Conservation (phyloP, 2,888 invertebrate genomes). For the Tethea ocularis region DNA sequence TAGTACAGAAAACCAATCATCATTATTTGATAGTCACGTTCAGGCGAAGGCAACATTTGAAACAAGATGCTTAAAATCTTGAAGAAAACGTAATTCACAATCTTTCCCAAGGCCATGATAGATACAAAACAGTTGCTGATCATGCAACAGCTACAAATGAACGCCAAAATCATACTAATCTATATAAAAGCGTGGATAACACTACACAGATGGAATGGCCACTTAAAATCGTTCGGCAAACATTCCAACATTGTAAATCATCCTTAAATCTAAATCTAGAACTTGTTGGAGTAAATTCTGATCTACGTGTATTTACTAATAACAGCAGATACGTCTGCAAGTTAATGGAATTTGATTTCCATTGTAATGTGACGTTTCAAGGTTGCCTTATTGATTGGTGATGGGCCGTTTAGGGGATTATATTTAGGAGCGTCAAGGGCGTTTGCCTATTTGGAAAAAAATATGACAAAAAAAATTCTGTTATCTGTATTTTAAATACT, state of each 20-base stretch:
- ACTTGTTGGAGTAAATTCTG: neutral
- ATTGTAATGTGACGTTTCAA: neutral
- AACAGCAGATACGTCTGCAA: neutral
- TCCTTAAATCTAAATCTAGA: constrained; percentile 2
- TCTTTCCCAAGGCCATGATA: neutral
- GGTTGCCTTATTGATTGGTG: constrained; percentile 1
- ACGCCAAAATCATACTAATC: neutral
- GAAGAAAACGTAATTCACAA: neutral
- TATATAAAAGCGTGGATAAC: neutral
- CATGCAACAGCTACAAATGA: neutral
- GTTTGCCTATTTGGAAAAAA: neutral
- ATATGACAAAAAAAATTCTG: neutral
- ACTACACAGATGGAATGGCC: constrained; percentile 3
- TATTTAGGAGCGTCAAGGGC: constrained; percentile 2
- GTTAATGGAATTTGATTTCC: neutral
- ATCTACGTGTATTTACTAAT: neutral
- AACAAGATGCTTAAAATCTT: neutral
- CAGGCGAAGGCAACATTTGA: neutral
- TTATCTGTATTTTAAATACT: neutral
- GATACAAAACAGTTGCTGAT: neutral
- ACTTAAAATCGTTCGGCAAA: neutral
- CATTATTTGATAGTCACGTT: too few relatives aligned
- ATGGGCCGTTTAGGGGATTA: neutral
- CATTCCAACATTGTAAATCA: constrained; percentile 2
- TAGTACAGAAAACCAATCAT: neutral